Conservation (phyloP, 2,113 vertebrate species). For the Vicugna pacos region DNA sequence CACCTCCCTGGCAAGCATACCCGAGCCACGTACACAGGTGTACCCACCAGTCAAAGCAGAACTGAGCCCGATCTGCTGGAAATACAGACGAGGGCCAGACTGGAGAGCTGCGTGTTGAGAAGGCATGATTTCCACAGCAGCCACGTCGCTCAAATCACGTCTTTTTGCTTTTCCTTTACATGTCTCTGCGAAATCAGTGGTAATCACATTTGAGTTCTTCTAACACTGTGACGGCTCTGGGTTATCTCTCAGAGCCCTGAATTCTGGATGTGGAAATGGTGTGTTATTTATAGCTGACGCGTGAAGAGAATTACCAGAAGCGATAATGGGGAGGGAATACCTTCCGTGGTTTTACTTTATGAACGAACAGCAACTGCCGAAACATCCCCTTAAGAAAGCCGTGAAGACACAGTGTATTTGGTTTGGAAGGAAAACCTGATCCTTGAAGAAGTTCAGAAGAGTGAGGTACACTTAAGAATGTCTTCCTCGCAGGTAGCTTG, state of each 20-base stretch:
- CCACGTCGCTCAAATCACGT: fast-evolving
- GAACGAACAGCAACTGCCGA: not conserved
- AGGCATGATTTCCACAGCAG: not conserved
- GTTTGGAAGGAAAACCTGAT: not conserved
- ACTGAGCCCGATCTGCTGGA: not conserved
- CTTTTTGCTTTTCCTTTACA: not conserved
- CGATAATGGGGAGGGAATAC: not conserved
- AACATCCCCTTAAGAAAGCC: not conserved
- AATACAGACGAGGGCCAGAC: fast-evolving
- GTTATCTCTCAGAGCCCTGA: not conserved
- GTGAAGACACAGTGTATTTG: not conserved
- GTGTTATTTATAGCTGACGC: not conserved
- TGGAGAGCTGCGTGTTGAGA: not conserved
- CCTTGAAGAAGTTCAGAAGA: not conserved
- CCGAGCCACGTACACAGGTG: fast-evolving
- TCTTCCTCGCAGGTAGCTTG: not conserved
- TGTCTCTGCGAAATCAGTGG: not conserved
- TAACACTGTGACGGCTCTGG: not conserved
- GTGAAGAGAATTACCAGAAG: not conserved
- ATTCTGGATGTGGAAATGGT: not conserved
- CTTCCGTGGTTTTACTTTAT: slow-evolving; percentile 23
- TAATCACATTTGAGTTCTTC: not conserved
- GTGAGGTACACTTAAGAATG: not conserved
- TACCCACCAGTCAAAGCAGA: not conserved
- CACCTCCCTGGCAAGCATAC: fast-evolving